Base-by-base conservation (phyloP, 2,888 invertebrate genomes). In the Acanthosepion pharaonis region DNA sequence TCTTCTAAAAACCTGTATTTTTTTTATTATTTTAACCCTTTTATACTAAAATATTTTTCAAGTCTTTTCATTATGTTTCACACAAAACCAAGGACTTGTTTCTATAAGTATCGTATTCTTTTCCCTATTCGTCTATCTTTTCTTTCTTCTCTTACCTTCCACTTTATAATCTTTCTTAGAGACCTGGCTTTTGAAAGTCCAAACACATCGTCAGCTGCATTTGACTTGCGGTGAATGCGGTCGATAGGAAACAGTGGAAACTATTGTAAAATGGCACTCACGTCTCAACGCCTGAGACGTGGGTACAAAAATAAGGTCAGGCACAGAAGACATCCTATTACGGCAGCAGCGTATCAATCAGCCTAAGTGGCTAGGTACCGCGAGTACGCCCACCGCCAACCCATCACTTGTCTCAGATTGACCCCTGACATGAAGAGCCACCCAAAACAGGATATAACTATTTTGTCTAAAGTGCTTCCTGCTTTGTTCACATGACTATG, bases 221-320 rank as follows among this genome's bases (percentile, higher is more conserved):
- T 78, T 33, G 78, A 78, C 78, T 78, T 33, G 78, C n/a, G n/a
- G 78, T 33, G n/a, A 78, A 78, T 11, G n/a, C 78, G 78, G 78
- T 78, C 78, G 78, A 78, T 78, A 78, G 15, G 78, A n/a, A 78
- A 78, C 78, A 78, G 78, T 33, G n/a, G n/a, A 33, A n/a, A 78
- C 78, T 33, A 78, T 78, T 78, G 78, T 78, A 78, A 78, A 78
- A 78, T 78, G 78, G 78, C 78, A 78, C n/a, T 78, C 78, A n/a
- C 78, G 78, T 78, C 78, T n/a, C 78, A 33, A n/a, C n/a, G 78
- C 78, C 78, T 15, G n/a, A 78, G n/a, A 78, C 78, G 78, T 78
- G n/a, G n/a, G n/a, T 33, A 78, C 78, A n/a, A 78, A 33, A 78
- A 78, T 9, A 78, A 78, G 78, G 78, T 33, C 78, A 78, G 78